Evolutionary conservation across 2,113 vertebrate species (phyloP).

Genomic region (Muscicapa adusta): DNA sequence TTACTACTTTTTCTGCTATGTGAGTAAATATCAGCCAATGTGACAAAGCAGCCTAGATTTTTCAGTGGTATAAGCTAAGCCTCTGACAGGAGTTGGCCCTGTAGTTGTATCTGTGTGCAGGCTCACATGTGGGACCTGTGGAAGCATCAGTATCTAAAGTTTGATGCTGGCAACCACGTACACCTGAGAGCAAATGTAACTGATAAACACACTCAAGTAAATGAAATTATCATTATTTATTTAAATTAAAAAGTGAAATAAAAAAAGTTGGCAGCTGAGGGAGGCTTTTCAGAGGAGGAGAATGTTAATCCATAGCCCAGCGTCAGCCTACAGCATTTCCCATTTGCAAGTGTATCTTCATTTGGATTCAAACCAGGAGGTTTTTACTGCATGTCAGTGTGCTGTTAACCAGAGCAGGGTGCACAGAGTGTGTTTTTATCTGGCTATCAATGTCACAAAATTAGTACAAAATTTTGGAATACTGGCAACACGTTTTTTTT

Average conservation of each 20-base stretch:
- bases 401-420: not conserved
- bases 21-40: not conserved
- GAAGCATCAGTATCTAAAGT: not conserved
- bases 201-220: not conserved
- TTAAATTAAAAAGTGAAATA: not conserved
- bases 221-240: not conserved
- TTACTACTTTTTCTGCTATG: not conserved
- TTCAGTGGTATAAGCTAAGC: not conserved
- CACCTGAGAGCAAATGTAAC: not conserved
- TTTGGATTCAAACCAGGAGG: not conserved
- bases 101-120: not conserved
- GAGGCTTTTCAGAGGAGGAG: not conserved
- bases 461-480: not conserved
- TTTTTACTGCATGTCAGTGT: not conserved
- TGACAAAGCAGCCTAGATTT: not conserved
- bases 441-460: not conserved
- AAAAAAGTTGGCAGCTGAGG: constrained; percentile 72
- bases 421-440: not conserved
- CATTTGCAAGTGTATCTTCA: not conserved
- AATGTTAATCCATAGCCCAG: not conserved
- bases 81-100: not conserved
- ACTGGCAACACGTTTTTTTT: not conserved
- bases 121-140: not conserved
- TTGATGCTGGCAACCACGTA: accelerated
- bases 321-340: not conserved